These are phyloP conservation scores for Premnoplex brunnescens DNA, from an alignment of 2,797 vertebrate genomes.

Conservation along the genomic window DNA sequence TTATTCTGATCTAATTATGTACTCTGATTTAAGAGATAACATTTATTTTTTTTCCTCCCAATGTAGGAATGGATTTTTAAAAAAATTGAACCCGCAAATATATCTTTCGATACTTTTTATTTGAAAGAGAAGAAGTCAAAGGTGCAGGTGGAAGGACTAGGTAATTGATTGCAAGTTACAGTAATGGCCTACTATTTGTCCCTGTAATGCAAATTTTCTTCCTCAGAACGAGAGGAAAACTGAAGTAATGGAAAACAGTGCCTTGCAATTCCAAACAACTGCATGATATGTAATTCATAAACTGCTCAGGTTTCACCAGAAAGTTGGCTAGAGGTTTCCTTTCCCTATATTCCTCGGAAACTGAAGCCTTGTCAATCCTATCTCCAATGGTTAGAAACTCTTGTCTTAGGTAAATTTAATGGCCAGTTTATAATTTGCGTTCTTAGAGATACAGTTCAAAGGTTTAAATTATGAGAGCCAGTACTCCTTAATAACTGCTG, in stretches of 20 bases:
- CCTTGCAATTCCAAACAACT: background rate
- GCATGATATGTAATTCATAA: background rate
- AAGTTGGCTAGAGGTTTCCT: background rate
- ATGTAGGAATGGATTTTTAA: background rate
- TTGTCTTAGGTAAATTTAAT: background rate
- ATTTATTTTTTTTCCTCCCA: background rate
- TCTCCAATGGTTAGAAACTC: background rate
- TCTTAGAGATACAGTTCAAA: background rate
- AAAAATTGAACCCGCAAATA: background rate
- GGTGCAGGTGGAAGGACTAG: background rate
- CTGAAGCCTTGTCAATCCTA: background rate
- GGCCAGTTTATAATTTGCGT: background rate
- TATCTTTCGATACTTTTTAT: background rate
- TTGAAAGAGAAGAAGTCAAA: background rate
- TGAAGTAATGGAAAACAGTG: background rate
- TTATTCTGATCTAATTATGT: background rate
- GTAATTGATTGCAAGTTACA: background rate
- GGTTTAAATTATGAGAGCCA: background rate
- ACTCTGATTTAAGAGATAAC: background rate
- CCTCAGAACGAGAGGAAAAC: background rate
- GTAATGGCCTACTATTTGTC: background rate
- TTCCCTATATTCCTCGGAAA: background rate
- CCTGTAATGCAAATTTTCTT: background rate
- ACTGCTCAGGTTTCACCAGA: background rate
- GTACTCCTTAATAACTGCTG: background rate